Base-by-base conservation (phyloP, 2,797 vertebrate species). In the Natrix natrix region DNA sequence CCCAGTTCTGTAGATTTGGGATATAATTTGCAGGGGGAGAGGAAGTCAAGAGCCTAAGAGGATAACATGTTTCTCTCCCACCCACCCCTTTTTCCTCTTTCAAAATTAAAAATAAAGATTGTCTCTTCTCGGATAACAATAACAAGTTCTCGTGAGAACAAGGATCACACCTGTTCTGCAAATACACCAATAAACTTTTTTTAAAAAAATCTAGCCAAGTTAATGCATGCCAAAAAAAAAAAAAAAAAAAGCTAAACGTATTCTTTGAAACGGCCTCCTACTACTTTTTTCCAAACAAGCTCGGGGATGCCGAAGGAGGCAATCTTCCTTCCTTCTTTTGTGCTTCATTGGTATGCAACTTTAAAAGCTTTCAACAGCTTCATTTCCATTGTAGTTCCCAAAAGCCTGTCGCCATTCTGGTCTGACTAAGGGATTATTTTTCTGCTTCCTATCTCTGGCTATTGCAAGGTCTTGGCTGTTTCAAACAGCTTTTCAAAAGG, bases 291-390 rank as follows among this genome's bases (percentile, higher is more conserved):
- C 13, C 90, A 89, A 43, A 60, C 52, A 55, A 94, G 87, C 11
- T 22, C 95, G 95, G 95, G 96, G 95, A 96, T 91, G 14, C 94
- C 90, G 69, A 93, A 28, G n/a, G 5, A 97, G 96, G 96, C 97
- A 97, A 97, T 97, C 98, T 98, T 98, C 98, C 98, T 98, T 98
- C 98, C 98, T 98, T 96, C 98, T 97, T 98, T 98, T 98, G 98
- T 98, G 22, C 95, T 97, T 90, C 93, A 93, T 92, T 1, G 0
- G 95, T 95, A 94, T 93, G 78, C 74, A 95, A 95, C 97, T 98
- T 97, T 97, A 96, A 97, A 97, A 96, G 97, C 96, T 98, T 98
- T 97, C 97, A 97, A 95, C 98, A 97, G 97, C 97, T 98, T 98
- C 98, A 96, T 98, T 98, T 97, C 97, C 97, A 98, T 96, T 94